phyloP scores from a whole-genome alignment of 2,888 invertebrate species.

The Eupsilia transversa region DNA sequence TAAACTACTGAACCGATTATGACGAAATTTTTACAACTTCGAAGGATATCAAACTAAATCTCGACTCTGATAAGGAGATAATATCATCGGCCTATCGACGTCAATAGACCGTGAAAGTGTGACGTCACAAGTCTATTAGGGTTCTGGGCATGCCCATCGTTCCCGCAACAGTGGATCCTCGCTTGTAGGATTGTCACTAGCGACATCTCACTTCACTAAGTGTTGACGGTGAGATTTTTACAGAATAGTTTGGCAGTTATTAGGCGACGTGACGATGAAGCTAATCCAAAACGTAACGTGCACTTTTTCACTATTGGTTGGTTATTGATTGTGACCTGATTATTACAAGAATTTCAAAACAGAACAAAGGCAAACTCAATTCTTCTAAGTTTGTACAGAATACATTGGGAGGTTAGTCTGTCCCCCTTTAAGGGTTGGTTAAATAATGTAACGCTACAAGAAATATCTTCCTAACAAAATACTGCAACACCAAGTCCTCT shows the following conservation, averaged over 20 bases:
- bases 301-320: neutral
- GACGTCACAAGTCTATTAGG: no score
- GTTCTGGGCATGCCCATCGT: no score
- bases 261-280: no score
- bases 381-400: neutral
- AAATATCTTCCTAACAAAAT: neutral
- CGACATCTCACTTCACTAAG: neutral
- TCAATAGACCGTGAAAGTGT: no score
- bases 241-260: no score
- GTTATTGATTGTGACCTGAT: neutral
- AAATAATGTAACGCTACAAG: neutral
- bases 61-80: no score
- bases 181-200: no score
- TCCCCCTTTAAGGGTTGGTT: neutral
- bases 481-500: neutral
- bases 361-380: neutral
- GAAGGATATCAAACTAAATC: no score
- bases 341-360: neutral
- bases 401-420: neutral
- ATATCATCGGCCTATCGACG: no score
- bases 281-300: neutral
- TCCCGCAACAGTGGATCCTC: no score
- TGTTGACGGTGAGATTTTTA: neutral
- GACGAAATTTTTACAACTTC: no score
- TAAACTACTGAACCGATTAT: no score